These are phyloP conservation scores for Mandrillus leucophaeus DNA, from an alignment of 2,113 vertebrate genomes.

Conservation along the genomic window DNA sequence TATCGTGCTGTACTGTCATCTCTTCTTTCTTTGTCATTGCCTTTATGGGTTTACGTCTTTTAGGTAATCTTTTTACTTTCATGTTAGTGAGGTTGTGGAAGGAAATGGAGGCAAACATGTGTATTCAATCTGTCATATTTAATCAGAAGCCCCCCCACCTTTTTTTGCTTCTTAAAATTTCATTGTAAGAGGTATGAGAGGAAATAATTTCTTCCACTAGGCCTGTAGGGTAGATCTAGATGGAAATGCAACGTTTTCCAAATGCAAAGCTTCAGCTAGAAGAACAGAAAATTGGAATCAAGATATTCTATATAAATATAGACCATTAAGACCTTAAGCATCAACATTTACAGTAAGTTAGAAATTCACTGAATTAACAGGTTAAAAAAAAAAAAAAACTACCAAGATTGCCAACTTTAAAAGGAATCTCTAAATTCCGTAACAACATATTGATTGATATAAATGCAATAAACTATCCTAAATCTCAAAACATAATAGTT, in stretches of 20 bases:
- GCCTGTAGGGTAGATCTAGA: neutral
- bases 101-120: neutral
- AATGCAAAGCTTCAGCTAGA: neutral
- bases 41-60: neutral
- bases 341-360: neutral
- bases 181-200: neutral
- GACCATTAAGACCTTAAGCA: neutral
- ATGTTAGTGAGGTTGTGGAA: neutral
- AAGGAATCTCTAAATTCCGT: neutral
- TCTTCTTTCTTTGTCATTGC: neutral
- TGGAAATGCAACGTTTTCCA: neutral
- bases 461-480: neutral
- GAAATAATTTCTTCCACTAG: neutral
- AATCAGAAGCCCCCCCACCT: too few species aligned
- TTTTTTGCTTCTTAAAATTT: neutral
- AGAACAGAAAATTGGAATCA: neutral
- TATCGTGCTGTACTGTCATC: neutral
- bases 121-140: neutral
- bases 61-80: neutral
- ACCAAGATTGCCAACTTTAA: neutral
- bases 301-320: neutral
- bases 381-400: neutral
- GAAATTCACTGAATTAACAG: neutral
- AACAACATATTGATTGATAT: neutral
- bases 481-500: neutral